phyloP scores from a whole-genome alignment of 2,797 vertebrate genomes.

The Bradypodion pumilum region DNA sequence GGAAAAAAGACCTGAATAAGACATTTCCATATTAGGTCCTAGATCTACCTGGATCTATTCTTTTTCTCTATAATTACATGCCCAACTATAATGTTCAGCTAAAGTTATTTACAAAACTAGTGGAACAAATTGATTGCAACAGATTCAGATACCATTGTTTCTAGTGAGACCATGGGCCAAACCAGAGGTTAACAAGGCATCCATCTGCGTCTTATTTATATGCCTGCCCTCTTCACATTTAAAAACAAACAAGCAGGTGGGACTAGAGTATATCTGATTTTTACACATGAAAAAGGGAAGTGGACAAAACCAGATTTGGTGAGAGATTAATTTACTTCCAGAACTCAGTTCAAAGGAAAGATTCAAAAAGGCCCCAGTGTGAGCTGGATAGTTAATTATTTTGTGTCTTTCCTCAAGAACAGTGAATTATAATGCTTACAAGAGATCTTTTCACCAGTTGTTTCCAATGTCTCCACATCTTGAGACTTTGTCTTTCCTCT shows the following conservation, averaged over 20 bases:
- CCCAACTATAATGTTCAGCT: neutral
- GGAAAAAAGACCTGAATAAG: neutral
- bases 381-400: no score
- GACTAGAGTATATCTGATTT: neutral
- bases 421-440: no score
- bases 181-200: neutral
- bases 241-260: neutral
- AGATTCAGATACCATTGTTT: neutral
- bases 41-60: slow-evolving; percentile 8
- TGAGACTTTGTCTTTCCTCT: no score
- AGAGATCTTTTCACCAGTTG: no score
- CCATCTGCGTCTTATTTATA: neutral
- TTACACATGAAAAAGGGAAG: neutral
- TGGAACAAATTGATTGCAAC: neutral
- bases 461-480: no score
- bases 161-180: neutral
- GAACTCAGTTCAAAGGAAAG: neutral
- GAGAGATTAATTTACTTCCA: neutral
- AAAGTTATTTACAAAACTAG: neutral
- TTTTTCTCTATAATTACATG: neutral
- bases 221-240: neutral
- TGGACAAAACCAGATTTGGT: neutral
- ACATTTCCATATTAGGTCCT: neutral
- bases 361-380: no score
- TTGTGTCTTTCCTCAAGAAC: no score